A percentile compares a stretch with the other conserved stretches of the same genome.
Conservation (phyloP, 23 tunicate species). For the Botrylloides violaceus region DNA sequence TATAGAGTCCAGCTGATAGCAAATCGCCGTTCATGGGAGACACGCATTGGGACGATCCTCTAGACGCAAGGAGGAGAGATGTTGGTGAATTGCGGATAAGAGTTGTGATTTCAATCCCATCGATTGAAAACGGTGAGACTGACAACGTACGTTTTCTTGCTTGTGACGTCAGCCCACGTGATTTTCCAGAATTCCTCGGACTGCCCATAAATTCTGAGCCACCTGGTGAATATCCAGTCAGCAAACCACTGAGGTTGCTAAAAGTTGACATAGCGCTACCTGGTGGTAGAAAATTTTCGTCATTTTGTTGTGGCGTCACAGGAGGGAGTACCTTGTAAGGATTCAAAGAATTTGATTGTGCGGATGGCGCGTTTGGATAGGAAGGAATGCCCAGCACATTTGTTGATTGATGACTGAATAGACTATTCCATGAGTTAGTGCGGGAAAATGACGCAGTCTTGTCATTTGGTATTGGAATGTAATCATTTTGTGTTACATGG, state of each 20-base stretch:
- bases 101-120: constrained; percentile 60
- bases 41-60: constrained; percentile 27
- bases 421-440: constrained; percentile 7
- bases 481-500: not conserved
- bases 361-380: constrained; percentile 5
- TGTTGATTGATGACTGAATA: not conserved
- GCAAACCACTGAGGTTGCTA: constrained; percentile 66
- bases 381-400: not conserved
- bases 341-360: constrained; percentile 47
- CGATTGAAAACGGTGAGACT: constrained; percentile 80
- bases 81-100: constrained; percentile 74
- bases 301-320: constrained; percentile 49
- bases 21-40: constrained; percentile 16
- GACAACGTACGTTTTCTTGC: constrained; percentile 70
- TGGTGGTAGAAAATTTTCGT: constrained; percentile 63
- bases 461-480: not conserved
- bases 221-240: constrained; percentile 51
- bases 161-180: constrained; percentile 28
- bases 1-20: constrained; percentile 1
- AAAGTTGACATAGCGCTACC: constrained; percentile 76
- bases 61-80: constrained; percentile 31
- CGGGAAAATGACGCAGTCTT: not conserved
- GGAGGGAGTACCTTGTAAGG: constrained; percentile 92
- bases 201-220: constrained; percentile 50
- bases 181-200: constrained; percentile 74